Evolutionary conservation across 2,888 invertebrate species (phyloP), one percentile per base, ranked within the genome.

Genomic region (Drosophila mimetica): DNA sequence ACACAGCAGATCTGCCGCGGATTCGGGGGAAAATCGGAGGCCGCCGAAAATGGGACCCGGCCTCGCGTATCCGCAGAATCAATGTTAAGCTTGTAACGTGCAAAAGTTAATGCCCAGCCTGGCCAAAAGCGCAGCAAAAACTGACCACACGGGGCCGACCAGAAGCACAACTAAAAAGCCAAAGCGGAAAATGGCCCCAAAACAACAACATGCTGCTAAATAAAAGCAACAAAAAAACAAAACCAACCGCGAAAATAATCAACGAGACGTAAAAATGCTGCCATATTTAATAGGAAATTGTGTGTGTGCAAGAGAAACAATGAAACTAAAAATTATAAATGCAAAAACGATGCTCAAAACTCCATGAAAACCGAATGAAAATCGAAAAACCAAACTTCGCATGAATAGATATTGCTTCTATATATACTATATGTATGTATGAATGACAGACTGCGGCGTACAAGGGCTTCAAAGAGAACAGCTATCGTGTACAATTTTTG

Each of bases 41-140:
- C 57, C 11, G 3, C 42, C 39, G 42, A 48, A 50, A 13, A 46
- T 37, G 53, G 57, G 53, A 58, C 60, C 32, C 50, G 61, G 65
- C 60, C 61, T 46, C 59, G 71, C 67, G 69, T 75, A 71, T 74
- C 71, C 79, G 76, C 74, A 71, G 77, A 72, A 74, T 80, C 77
- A 83, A 86, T 80, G 80, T 80, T 67, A 84, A 83, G 82, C 84
- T 76, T 64, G 72, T 73, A 78, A 64, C 71, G 67, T 74, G 64
- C 71, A 72, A 76, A 76, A 82, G 75, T 78, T 82, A 84, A 84
- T 77, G 70, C 60, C 58, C 55, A 55, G 18, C 13, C 52, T 9
- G 51, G 11, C 69, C 50, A 47, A 50, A 57, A 59, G 28, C 36
- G 18, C 37, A 72, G 55, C 69, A 73, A 58, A 58, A 58, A 61